Percentiles rank a stretch among this genome's conserved stretches.
These are phyloP conservation scores for Bombylius discolor DNA, from an alignment of 2,888 invertebrate genomes.

Conservation along the genomic window DNA sequence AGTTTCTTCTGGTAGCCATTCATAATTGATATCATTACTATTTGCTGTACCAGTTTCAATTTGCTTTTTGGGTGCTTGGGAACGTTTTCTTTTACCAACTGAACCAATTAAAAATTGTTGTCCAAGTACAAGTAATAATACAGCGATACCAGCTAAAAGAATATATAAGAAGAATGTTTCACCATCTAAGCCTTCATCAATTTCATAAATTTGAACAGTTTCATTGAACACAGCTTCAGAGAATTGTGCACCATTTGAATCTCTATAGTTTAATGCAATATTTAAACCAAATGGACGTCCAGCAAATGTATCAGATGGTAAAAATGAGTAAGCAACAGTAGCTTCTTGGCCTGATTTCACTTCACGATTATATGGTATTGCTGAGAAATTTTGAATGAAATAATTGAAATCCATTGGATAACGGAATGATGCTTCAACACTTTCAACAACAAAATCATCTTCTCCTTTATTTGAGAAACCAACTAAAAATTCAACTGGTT, in stretches of 20 bases:
- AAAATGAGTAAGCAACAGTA: slow-evolving; percentile 87
- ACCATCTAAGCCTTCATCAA: slow-evolving; percentile 93
- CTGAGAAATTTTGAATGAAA: slow-evolving; percentile 96
- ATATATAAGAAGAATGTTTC: slow-evolving; percentile 98
- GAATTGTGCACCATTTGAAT: slow-evolving; percentile 48
- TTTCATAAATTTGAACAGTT: slow-evolving; percentile 88
- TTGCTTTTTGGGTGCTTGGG: slow-evolving; percentile 43
- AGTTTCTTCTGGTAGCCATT: slow-evolving; percentile 93
- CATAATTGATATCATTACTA: slow-evolving; percentile 88
- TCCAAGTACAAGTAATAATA: slow-evolving; percentile 74
- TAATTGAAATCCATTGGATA: slow-evolving; percentile 98
- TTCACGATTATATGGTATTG: slow-evolving; percentile 70
- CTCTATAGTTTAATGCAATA: slow-evolving; percentile 82
- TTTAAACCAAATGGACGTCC: slow-evolving; percentile 93
- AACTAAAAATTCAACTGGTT: slow-evolving; percentile 85
- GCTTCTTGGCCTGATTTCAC: slow-evolving; percentile 88
- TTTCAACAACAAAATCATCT: slow-evolving; percentile 81
- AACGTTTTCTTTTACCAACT: slow-evolving; percentile 54
- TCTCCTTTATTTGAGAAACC: slow-evolving; percentile 93
- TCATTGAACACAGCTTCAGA: slow-evolving; percentile 94
- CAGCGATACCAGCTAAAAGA: slow-evolving; percentile 79
- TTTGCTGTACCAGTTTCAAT: slow-evolving; percentile 87
- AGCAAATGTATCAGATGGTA: slow-evolving; percentile 92
- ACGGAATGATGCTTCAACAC: slow-evolving; percentile 93
- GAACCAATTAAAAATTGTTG: slow-evolving; percentile 79